These are phyloP conservation scores for Nothura maculosa DNA, from an alignment of 2,797 vertebrate genomes.

Conservation along the genomic window DNA sequence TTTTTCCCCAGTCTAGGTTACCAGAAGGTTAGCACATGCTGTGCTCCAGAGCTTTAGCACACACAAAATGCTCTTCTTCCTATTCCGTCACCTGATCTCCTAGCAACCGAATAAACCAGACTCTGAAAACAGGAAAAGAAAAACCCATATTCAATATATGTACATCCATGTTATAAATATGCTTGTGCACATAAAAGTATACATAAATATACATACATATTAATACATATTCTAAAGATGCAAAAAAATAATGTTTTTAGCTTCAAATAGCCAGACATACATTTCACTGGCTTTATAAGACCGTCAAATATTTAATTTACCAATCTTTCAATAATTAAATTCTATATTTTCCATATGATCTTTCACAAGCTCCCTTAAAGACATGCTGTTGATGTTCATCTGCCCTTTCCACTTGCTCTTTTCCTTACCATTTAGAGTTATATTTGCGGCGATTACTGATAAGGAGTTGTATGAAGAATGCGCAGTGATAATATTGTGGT, in stretches of 20 bases:
- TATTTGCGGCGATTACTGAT: constrained; percentile 19
- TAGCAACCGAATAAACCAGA: background rate
- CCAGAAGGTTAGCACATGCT: background rate
- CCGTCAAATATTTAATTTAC: background rate
- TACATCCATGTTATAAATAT: background rate
- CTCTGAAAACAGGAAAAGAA: background rate
- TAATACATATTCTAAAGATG: background rate
- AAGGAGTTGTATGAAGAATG: constrained; percentile 6
- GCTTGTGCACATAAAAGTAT: background rate
- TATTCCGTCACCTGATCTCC: background rate
- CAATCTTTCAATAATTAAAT: background rate
- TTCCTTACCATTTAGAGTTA: constrained; percentile 19
- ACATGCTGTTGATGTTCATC: background rate
- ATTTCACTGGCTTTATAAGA: background rate
- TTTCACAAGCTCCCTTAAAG: background rate
- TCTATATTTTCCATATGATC: background rate
- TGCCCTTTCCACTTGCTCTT: background rate
- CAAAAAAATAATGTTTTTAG: background rate
- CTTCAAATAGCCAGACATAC: background rate
- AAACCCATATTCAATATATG: background rate
- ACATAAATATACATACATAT: background rate
- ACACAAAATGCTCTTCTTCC: background rate
- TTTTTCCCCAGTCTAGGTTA: background rate
- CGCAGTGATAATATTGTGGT: constrained; percentile 1
- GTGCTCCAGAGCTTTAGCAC: background rate